phyloP scores from a whole-genome alignment of 2,888 invertebrate species.

The Lithodes maja region DNA sequence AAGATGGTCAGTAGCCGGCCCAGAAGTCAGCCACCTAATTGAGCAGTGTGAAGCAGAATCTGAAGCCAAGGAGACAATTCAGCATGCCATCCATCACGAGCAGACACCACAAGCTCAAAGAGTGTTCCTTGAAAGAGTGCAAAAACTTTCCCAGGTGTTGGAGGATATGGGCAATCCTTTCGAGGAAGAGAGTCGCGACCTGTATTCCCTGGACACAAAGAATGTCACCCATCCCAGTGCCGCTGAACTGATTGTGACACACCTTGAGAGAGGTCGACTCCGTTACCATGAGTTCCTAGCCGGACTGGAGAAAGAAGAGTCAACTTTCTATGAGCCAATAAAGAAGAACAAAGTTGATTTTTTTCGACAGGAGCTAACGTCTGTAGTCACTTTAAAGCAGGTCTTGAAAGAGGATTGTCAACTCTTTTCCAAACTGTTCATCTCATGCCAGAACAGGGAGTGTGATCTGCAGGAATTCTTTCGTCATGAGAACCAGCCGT shows the following conservation, averaged over 20 bases:
- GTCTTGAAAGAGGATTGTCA: not conserved
- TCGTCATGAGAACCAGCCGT: not conserved
- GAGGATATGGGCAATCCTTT: conserved; percentile 8
- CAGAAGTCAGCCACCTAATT: not conserved
- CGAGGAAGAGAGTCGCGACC: not conserved
- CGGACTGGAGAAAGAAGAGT: not conserved
- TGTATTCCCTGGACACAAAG: conserved; percentile 1
- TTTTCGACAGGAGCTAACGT: not conserved
- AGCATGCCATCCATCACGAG: not conserved
- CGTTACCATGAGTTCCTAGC: not conserved
- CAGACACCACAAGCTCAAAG: not conserved
- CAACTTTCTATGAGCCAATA: not conserved
- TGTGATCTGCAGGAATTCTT: not conserved
- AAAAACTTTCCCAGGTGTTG: not conserved
- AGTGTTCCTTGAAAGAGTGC: not conserved
- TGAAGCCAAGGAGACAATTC: not conserved
- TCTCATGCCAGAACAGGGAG: conserved; percentile 1
- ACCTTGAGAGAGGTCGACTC: not conserved
- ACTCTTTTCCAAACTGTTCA: not conserved
- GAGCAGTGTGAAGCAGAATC: not conserved
- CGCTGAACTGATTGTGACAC: not conserved
- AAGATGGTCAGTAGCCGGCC: not conserved
- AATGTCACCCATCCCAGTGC: not conserved
- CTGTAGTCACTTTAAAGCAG: not conserved
- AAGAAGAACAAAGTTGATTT: conserved; percentile 10